phyloP scores from a whole-genome alignment of 2,113 vertebrate genomes.

The Cochlearius cochlearius region DNA sequence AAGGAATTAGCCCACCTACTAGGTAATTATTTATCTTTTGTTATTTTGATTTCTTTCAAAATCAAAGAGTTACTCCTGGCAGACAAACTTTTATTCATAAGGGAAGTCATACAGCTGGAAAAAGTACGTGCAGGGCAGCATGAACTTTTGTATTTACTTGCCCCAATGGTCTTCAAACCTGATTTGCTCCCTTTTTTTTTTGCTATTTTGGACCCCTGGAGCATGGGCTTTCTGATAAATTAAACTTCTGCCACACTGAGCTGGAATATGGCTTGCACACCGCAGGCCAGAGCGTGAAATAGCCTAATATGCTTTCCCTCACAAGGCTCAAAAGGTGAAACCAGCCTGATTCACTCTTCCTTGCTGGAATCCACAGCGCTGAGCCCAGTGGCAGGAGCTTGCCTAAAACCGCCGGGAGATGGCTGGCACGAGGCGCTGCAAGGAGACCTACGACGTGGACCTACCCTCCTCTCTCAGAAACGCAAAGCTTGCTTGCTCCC shows the following conservation, averaged over 20 bases:
- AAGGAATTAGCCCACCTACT: constrained; percentile 61
- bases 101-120: constrained; percentile 43
- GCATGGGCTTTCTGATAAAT: neutral
- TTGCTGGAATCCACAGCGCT: neutral
- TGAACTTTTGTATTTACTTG: constrained; percentile 1
- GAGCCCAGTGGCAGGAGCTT: neutral
- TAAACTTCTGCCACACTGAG: neutral
- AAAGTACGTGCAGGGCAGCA: constrained; percentile 48
- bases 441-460: neutral
- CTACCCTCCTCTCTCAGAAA: neutral
- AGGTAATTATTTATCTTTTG: constrained; percentile 42
- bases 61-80: constrained; percentile 48
- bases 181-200: neutral
- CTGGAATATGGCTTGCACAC: neutral
- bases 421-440: neutral
- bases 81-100: constrained; percentile 6
- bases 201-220: neutral
- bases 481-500: neutral
- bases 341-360: neutral
- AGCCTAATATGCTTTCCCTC: rapidly evolving
- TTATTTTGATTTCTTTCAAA: constrained; percentile 57
- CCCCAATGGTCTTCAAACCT: neutral
- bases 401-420: rapidly evolving
- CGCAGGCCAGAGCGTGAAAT: neutral
- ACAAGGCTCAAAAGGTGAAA: neutral